Evolutionary conservation across 2,113 vertebrate genomes (phyloP), one percentile per base, ranked within the genome.

Genomic region (Nestor notabilis): DNA sequence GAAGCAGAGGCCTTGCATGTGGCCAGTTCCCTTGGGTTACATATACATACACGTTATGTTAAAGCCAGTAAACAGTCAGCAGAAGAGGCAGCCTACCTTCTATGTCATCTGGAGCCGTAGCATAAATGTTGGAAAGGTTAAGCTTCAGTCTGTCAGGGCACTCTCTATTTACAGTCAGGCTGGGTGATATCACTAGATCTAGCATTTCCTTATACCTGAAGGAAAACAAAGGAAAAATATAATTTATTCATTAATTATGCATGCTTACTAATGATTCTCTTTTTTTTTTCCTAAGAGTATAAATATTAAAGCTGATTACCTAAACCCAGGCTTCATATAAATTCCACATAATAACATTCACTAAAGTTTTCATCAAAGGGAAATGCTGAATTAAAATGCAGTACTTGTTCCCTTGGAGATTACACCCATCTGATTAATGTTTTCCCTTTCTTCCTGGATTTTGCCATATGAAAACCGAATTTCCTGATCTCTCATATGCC

Each of bases 161-260:
- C 88, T 98, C 92, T 96, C 95, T 97, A 97, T 97, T 98, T 97
- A 97, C 98, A 96, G 98, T 98, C 95, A 98, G 97, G 93, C 98
- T 98, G 98, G 98, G 98, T 98, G 98, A 97, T 98, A 98, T 97
- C 98, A 98, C 98, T 94, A 98, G 97, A 97, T 98, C 98, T 98
- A 98, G 98, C 98, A 99, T 99, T 98, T 98, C 98, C 98, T 98
- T 98, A 97, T 97, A 98, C 98, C 98, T 99, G 98, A 70, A 96
- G 92, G 96, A 98, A 98, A 98, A 98, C 97, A 98, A 97, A 98
- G 84, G 86, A 92, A 96, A 95, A 97, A 98, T 89, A 83, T 84
- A 97, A 98, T 98, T 95, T 97, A 97, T 97, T 98, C 97, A 96
- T 97, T 97, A 97, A 97, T 98, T 97, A 98, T 97, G 94, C 95